Conservation (phyloP, 2,888 invertebrate genomes). For the Tanytarsus gracilentus region DNA sequence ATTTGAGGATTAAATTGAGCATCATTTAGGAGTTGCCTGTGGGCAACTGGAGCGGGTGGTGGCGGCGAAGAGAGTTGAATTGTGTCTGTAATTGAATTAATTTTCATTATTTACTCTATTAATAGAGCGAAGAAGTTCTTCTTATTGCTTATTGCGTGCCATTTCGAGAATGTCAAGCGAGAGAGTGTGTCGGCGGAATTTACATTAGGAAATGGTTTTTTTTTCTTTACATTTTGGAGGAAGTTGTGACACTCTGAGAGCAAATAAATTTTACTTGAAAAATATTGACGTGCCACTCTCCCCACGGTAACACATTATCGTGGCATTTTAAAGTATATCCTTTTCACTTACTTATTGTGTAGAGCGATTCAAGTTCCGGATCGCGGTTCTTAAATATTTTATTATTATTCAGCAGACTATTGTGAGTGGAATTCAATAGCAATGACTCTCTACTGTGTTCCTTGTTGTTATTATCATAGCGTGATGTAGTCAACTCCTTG, state of each 20-base stretch:
- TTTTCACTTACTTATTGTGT: conserved; percentile 53
- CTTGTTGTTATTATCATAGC: too few species aligned
- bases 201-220: too few species aligned
- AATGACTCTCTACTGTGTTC: too few species aligned
- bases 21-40: conserved; percentile 45
- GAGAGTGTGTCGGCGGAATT: too few species aligned
- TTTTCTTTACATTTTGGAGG: too few species aligned
- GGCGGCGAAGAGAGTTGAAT: conserved; percentile 45
- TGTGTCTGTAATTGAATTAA: conserved; percentile 16
- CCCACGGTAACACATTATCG: too few species aligned
- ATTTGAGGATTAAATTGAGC: conserved; percentile 34
- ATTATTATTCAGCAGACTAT: conserved; percentile 31
- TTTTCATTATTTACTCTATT: background rate
- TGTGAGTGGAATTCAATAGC: background rate
- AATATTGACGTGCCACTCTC: too few species aligned
- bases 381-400: conserved; percentile 44
- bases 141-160: too few species aligned
- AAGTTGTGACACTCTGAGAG: too few species aligned
- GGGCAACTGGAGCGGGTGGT: conserved; percentile 67
- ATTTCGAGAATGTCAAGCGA: too few species aligned
- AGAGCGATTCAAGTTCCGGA: conserved; percentile 62
- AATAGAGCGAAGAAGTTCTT: too few species aligned
- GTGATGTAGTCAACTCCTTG: background rate
- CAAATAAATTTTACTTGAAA: too few species aligned
- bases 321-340: background rate